Percentiles rank a stretch among this genome's conserved stretches.
Evolutionary conservation across 1,140 invertebrate species (phyloP).

Genomic region (Papilio glaucus): DNA sequence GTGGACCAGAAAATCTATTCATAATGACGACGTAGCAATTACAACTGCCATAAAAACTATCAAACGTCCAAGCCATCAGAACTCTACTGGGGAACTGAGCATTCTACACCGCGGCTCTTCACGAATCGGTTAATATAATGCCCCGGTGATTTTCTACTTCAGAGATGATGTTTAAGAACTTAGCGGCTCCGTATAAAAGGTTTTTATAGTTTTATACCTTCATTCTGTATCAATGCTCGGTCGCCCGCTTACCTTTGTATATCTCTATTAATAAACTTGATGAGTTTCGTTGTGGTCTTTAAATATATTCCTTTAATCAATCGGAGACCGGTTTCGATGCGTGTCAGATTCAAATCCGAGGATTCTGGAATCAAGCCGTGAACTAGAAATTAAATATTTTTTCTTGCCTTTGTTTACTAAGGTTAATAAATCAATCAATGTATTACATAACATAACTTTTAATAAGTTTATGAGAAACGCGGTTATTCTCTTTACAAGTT

Average conservation of each 20-base stretch:
- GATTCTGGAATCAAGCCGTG: conserved; percentile 19
- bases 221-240: conserved; percentile 49
- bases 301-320: conserved; percentile 22
- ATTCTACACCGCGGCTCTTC: conserved; percentile 43
- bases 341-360: conserved; percentile 25
- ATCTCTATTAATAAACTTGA: conserved; percentile 39
- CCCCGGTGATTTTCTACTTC: conserved; percentile 66
- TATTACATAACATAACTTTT: background rate
- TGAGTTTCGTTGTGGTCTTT: conserved; percentile 37
- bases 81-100: conserved; percentile 42
- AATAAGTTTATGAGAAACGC: too few relatives aligned
- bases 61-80: conserved; percentile 49
- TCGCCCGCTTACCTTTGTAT: conserved; percentile 33
- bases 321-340: conserved; percentile 20
- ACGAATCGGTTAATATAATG: conserved; percentile 55
- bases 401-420: background rate
- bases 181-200: conserved; percentile 59
- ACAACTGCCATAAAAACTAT: conserved; percentile 60
- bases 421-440: background rate
- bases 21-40: conserved; percentile 60
- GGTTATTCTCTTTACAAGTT: too few relatives aligned
- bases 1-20: conserved; percentile 59
- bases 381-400: background rate
- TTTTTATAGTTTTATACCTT: conserved; percentile 69
- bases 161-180: conserved; percentile 53